phyloP scores from a whole-genome alignment of 1,140 invertebrate genomes.

The Mesaphorura yosii region DNA sequence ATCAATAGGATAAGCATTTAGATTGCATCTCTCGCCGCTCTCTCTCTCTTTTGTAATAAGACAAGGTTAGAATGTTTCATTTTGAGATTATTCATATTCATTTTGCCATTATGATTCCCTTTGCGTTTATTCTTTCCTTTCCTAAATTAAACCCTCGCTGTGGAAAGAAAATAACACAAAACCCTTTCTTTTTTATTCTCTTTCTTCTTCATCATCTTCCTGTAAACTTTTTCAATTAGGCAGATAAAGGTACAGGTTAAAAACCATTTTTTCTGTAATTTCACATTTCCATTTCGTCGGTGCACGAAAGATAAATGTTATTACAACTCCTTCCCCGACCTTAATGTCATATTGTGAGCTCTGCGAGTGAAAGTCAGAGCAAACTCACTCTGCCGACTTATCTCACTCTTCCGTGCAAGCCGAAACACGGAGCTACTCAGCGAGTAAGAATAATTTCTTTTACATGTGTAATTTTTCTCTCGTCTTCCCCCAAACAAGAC shows the following conservation, averaged over 20 bases:
- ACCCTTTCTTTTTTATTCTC: no score
- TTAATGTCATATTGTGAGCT: no score
- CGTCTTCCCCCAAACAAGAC: no score
- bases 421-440: no score
- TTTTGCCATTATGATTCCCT: no score
- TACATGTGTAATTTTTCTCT: no score
- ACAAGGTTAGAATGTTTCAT: slow-evolving; percentile 28
- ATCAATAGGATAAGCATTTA: slow-evolving; percentile 33
- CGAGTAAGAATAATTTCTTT: no score
- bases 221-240: slow-evolving; percentile 32
- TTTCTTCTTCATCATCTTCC: neutral
- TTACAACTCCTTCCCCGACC: slow-evolving; percentile 12
- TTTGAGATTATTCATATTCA: slow-evolving; percentile 24
- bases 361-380: no score
- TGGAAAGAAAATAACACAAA: neutral
- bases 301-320: slow-evolving; percentile 9
- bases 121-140: slow-evolving; percentile 10
- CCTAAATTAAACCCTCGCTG: no score
- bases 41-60: slow-evolving; percentile 26
- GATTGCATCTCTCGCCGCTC: slow-evolving; percentile 28
- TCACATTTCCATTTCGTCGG: slow-evolving; percentile 20
- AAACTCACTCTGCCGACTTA: no score
- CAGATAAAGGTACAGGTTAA: slow-evolving; percentile 32
- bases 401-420: no score
- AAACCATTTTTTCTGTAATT: slow-evolving; percentile 32